A percentile compares a stretch with the other conserved stretches of the same genome.
Conservation (phyloP, 2,797 vertebrate species). For the Chaunax sp. region DNA sequence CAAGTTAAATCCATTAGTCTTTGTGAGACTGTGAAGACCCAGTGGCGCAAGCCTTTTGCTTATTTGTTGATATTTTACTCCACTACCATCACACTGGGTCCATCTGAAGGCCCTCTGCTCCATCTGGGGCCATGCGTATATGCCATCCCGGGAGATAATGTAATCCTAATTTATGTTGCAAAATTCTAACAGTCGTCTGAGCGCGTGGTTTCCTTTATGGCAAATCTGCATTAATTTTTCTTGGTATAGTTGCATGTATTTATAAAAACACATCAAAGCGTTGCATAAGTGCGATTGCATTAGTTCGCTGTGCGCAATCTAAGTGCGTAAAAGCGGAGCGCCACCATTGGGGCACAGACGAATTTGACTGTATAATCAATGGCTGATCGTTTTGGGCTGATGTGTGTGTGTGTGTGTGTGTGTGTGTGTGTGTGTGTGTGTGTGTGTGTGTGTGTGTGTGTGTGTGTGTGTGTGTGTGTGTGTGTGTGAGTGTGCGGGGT, state of each 20-base stretch:
- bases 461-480: not conserved
- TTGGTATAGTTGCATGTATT: slow-evolving; percentile 60
- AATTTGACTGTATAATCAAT: slow-evolving; percentile 77
- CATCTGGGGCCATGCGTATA: slow-evolving; percentile 72
- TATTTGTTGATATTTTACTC: slow-evolving; percentile 68
- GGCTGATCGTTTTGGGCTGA: too few relatives aligned
- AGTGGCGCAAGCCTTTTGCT: slow-evolving; percentile 43
- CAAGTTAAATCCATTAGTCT: slow-evolving; percentile 75
- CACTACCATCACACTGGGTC: slow-evolving; percentile 38
- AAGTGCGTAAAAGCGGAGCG: slow-evolving; percentile 58
- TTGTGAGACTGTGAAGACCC: slow-evolving; percentile 59
- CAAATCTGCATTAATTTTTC: slow-evolving; percentile 68
- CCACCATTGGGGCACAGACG: slow-evolving; percentile 49
- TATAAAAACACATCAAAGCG: slow-evolving; percentile 67
- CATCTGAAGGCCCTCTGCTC: slow-evolving; percentile 60
- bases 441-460: not conserved
- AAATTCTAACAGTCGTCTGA: slow-evolving; percentile 57
- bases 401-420: too few relatives aligned
- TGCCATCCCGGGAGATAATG: slow-evolving; percentile 63
- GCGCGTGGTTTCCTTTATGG: slow-evolving; percentile 53
- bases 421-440: not conserved
- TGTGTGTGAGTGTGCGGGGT: slow-evolving; percentile 14
- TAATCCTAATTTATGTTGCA: slow-evolving; percentile 61
- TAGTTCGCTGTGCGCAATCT: slow-evolving; percentile 52
- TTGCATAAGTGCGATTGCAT: slow-evolving; percentile 58